Conservation (phyloP, 1,140 invertebrate genomes). For the Psilanteris sp. region DNA sequence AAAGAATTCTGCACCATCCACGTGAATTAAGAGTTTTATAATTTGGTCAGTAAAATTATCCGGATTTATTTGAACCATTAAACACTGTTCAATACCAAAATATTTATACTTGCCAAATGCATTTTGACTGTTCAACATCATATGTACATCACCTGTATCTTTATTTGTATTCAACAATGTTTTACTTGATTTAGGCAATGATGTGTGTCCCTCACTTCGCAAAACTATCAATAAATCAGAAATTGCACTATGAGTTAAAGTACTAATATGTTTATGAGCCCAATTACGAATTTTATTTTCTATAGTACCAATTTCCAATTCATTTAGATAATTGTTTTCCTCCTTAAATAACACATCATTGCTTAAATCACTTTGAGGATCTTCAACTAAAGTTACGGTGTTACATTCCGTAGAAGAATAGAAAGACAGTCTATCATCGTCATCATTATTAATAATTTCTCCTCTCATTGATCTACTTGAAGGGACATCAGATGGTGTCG, state of each 20-base stretch:
- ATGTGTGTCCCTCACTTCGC: conserved; percentile 1
- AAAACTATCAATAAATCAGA: conserved; percentile 2
- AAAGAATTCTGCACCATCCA: conserved; percentile 9
- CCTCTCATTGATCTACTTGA: too few relatives aligned
- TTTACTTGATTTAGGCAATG: not conserved
- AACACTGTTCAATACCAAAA: too few relatives aligned
- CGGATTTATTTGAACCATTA: not conserved
- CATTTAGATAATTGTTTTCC: too few relatives aligned
- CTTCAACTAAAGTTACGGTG: too few relatives aligned
- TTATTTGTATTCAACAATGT: not conserved
- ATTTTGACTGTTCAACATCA: not conserved
- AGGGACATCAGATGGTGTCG: too few relatives aligned
- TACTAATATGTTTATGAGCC: not conserved
- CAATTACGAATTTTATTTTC: conserved; percentile 4
- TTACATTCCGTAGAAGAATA: too few relatives aligned
- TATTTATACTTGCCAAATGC: conserved; percentile 7
- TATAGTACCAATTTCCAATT: not conserved
- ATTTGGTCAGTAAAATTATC: not conserved
- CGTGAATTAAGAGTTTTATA: conserved; percentile 4
- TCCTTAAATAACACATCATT: too few relatives aligned
- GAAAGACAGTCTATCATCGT: too few relatives aligned
- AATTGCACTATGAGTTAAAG: not conserved
- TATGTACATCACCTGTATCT: not conserved
- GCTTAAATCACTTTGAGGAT: too few relatives aligned
- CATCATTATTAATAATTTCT: too few relatives aligned